These are phyloP conservation scores for Spinibarbus caldwelli DNA, from an alignment of 2,797 vertebrate species.

Conservation along the genomic window DNA sequence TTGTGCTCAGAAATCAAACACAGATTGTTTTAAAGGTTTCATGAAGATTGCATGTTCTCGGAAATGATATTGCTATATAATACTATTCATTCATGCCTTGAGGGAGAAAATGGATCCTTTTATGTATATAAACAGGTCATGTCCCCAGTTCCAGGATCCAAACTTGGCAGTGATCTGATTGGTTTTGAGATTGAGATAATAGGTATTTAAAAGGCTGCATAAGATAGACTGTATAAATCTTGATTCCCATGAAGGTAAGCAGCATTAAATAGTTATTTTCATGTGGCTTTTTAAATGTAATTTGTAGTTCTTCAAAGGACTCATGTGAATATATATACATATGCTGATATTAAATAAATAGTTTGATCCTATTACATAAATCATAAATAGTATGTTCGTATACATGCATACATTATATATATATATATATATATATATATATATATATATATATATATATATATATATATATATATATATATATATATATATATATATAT, in stretches of 20 bases:
- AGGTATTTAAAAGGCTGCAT: conserved; percentile 3
- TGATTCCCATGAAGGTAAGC: conserved; percentile 11
- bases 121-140: conserved; percentile 3
- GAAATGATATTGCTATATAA: neutral
- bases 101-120: neutral
- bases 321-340: too few species aligned
- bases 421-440: too few species aligned
- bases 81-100: neutral
- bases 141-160: neutral
- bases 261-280: neutral
- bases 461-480: too few species aligned
- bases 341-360: too few species aligned
- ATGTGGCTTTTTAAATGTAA: neutral
- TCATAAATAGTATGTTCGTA: too few species aligned
- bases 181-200: neutral
- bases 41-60: neutral
- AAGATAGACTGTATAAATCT: neutral
- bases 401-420: too few species aligned
- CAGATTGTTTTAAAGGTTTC: too few species aligned
- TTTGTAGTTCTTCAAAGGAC: neutral
- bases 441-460: too few species aligned
- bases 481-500: neutral
- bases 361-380: too few species aligned
- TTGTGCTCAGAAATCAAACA: neutral
- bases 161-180: conserved; percentile 24